These are phyloP conservation scores for Cheilosia variabilis DNA, from an alignment of 2,888 invertebrate genomes.

Conservation along the genomic window DNA sequence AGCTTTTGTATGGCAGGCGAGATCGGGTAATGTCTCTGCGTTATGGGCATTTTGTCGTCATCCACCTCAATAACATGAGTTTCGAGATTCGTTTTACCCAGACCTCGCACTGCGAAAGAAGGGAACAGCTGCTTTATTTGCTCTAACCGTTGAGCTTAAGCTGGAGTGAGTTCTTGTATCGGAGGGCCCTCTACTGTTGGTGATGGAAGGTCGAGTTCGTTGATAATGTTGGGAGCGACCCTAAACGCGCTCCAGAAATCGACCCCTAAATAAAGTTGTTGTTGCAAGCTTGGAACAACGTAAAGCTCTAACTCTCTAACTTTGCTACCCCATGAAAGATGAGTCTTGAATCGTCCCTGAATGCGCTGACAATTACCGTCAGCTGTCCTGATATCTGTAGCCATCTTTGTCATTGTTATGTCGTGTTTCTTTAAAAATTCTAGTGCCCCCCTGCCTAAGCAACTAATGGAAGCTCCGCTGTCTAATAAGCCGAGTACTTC, in stretches of 20 bases:
- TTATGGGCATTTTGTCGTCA: background rate
- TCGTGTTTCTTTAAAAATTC: slow-evolving; percentile 4
- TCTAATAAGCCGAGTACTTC: slow-evolving; percentile 10
- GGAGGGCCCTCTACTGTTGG: background rate
- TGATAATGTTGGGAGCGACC: slow-evolving; percentile 5
- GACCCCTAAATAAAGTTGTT: slow-evolving; percentile 13
- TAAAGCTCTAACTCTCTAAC: slow-evolving; percentile 3
- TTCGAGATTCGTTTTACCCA: slow-evolving; percentile 14
- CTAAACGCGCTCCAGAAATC: slow-evolving; percentile 3
- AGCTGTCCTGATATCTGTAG: slow-evolving; percentile 9
- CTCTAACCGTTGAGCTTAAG: background rate
- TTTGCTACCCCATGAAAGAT: background rate
- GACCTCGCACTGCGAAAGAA: background rate
- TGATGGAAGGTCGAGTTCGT: slow-evolving; percentile 5
- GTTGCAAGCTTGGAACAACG: slow-evolving; percentile 22
- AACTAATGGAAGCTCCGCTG: slow-evolving; percentile 11
- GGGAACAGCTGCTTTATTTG: slow-evolving; percentile 9
- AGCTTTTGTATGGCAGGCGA: background rate
- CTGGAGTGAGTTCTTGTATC: background rate
- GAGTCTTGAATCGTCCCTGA: slow-evolving; percentile 4
- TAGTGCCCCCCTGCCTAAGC: slow-evolving; percentile 12
- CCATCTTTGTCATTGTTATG: slow-evolving; percentile 18
- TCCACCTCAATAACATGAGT: background rate
- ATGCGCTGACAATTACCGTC: slow-evolving; percentile 13
- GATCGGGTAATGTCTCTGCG: slow-evolving; percentile 16